Evolutionary conservation across 2,888 invertebrate genomes (phyloP).

Genomic region (Heteromyza rotundicornis): DNA sequence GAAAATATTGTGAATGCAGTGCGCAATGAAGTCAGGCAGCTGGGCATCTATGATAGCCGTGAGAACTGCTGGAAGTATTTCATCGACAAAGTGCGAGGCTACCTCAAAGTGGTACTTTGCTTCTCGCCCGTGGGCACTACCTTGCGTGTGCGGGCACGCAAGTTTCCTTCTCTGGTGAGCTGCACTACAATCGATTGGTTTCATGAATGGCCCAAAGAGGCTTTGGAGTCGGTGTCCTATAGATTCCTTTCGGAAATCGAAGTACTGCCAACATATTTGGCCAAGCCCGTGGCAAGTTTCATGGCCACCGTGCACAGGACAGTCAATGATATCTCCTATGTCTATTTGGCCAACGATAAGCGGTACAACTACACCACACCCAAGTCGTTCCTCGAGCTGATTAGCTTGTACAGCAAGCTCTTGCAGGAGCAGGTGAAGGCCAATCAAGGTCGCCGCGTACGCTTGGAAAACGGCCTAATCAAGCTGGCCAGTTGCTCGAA

Average conservation of each 20-base stretch:
- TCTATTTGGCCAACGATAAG: slow-evolving; percentile 82
- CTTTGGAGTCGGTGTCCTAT: slow-evolving; percentile 85
- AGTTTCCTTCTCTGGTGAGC: slow-evolving; percentile 93
- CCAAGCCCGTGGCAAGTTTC: slow-evolving; percentile 76
- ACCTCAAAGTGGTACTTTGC: slow-evolving; percentile 80
- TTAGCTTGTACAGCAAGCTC: slow-evolving; percentile 79
- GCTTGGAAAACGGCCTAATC: slow-evolving; percentile 87
- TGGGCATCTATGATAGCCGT: slow-evolving; percentile 81
- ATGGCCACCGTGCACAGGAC: slow-evolving; percentile 91
- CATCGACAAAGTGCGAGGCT: slow-evolving; percentile 84
- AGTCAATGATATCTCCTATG: slow-evolving; percentile 83
- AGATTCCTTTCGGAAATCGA: slow-evolving; percentile 81
- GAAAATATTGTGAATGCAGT: slow-evolving; percentile 84
- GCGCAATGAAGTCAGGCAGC: slow-evolving; percentile 78
- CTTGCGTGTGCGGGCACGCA: slow-evolving; percentile 82
- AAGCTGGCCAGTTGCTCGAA: slow-evolving; percentile 85
- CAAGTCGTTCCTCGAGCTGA: slow-evolving; percentile 93
- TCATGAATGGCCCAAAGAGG: slow-evolving; percentile 94
- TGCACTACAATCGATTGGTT: slow-evolving; percentile 96
- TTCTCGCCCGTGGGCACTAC: slow-evolving; percentile 95
- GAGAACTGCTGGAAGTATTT: slow-evolving; percentile 97
- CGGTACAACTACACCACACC: slow-evolving; percentile 96
- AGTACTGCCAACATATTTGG: slow-evolving; percentile 61
- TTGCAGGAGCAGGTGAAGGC: slow-evolving; percentile 72
- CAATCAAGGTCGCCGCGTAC: slow-evolving; percentile 75